Evolutionary conservation across 64 coral and sea anemone species (phyloP).

Genomic region (Pachyseris speciosa): DNA sequence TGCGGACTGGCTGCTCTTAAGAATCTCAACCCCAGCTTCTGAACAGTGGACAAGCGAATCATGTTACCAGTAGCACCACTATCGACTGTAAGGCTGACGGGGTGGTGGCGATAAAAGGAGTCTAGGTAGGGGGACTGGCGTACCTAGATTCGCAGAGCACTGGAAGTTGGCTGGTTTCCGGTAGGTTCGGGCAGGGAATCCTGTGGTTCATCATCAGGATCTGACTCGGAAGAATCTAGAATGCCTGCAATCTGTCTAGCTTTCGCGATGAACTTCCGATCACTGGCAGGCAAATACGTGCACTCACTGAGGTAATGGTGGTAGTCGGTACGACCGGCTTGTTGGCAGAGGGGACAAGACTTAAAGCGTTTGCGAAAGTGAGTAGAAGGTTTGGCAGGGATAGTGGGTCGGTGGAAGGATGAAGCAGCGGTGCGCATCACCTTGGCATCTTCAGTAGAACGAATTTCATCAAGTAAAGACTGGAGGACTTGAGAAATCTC

Average conservation of each 20-base stretch:
- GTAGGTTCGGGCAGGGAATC: no score
- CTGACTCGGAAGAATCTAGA: background rate
- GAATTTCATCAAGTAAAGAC: conserved; percentile 43
- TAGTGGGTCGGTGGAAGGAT: background rate
- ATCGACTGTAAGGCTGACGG: background rate
- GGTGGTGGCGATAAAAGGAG: background rate
- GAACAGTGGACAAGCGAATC: background rate
- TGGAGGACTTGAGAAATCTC: background rate
- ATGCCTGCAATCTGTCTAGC: conserved; percentile 53
- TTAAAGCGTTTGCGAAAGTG: background rate
- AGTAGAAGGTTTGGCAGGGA: background rate
- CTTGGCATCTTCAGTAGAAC: background rate
- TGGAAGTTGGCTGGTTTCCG: no score
- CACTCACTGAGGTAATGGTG: conserved; percentile 52
- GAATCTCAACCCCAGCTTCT: background rate
- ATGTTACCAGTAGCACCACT: background rate
- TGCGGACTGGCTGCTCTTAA: background rate
- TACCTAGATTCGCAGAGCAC: background rate
- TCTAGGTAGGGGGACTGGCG: conserved; percentile 27
- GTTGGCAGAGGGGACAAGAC: conserved; percentile 41
- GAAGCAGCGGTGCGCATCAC: background rate
- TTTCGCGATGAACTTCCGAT: conserved; percentile 52
- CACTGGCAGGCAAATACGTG: conserved; percentile 35
- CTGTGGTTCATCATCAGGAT: background rate
- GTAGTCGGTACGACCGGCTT: conserved; percentile 40